A percentile compares a stretch with the other conserved stretches of the same genome.
These are phyloP conservation scores for Anticlea derivata DNA, from an alignment of 2,888 invertebrate species.

Conservation along the genomic window DNA sequence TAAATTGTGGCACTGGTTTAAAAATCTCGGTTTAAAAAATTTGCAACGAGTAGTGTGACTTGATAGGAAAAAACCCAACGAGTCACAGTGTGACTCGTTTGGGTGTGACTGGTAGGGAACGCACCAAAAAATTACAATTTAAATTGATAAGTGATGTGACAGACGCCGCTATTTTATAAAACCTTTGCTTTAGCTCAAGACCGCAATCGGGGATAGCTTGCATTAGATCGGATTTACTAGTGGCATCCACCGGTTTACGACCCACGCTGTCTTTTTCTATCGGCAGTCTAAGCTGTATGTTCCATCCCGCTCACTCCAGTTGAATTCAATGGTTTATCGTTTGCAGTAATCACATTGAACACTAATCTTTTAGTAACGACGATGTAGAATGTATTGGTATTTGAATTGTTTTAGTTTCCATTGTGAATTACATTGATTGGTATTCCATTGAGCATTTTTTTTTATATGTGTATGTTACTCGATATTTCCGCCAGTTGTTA, in stretches of 20 bases:
- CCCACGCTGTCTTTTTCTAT: constrained; percentile 21
- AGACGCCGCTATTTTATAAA: constrained; percentile 2
- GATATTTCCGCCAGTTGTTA: too few relatives aligned
- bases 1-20: too few relatives aligned
- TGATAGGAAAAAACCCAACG: too few relatives aligned
- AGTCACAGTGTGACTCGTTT: too few relatives aligned
- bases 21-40: too few relatives aligned
- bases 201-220: constrained; percentile 34
- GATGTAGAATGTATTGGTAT: constrained; percentile 15
- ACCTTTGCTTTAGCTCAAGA: constrained; percentile 18
- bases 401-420: constrained; percentile 5
- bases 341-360: constrained; percentile 20
- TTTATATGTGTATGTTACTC: too few relatives aligned
- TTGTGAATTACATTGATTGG: not conserved
- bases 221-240: constrained; percentile 38
- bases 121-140: too few relatives aligned
- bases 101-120: too few relatives aligned
- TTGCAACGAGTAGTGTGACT: too few relatives aligned
- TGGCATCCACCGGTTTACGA: constrained; percentile 35
- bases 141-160: too few relatives aligned
- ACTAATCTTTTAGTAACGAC: constrained; percentile 22
- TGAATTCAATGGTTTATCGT: constrained; percentile 23
- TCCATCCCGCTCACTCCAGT: constrained; percentile 16
- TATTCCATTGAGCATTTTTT: too few relatives aligned
- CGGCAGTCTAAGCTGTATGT: constrained; percentile 13